A percentile compares a stretch with the other conserved stretches of the same genome.
phyloP scores from a whole-genome alignment of 2,113 vertebrate species.

The Prionailurus bengalensis region DNA sequence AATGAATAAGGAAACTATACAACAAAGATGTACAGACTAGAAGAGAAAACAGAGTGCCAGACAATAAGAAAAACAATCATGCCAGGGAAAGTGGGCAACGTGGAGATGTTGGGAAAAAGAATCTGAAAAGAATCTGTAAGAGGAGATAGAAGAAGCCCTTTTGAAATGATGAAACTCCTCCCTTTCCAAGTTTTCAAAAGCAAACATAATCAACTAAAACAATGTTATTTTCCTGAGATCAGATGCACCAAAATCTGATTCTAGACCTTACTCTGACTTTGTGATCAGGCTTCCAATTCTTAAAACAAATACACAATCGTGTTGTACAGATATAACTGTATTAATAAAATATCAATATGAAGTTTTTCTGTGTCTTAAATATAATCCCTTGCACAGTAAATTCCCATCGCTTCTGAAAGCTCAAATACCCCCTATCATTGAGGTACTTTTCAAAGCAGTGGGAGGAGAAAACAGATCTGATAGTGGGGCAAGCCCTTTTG shows the following conservation, averaged over 20 bases:
- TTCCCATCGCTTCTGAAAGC: neutral
- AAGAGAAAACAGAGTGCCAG: neutral
- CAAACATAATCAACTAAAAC: neutral
- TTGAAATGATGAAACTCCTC: neutral
- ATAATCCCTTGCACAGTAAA: neutral
- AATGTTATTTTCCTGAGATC: slow-evolving; percentile 21
- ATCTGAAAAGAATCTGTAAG: neutral
- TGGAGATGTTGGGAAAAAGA: rapidly evolving
- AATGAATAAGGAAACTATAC: neutral
- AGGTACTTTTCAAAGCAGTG: neutral
- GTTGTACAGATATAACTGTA: neutral
- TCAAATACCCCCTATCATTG: neutral
- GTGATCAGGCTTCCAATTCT: neutral
- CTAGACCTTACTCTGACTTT: neutral
- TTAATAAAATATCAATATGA: neutral
- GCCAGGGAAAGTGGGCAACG: neutral
- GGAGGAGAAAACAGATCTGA: slow-evolving; percentile 38
- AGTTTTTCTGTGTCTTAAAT: neutral
- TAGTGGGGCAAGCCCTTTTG: neutral
- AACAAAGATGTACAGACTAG: neutral
- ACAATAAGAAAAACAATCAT: neutral
- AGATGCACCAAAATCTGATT: neutral
- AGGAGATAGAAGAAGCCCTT: neutral
- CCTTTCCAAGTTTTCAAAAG: neutral
- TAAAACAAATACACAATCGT: neutral